Evolutionary conservation across 2,113 vertebrate genomes (phyloP).

Genomic region (Colistium nudipinnis): DNA sequence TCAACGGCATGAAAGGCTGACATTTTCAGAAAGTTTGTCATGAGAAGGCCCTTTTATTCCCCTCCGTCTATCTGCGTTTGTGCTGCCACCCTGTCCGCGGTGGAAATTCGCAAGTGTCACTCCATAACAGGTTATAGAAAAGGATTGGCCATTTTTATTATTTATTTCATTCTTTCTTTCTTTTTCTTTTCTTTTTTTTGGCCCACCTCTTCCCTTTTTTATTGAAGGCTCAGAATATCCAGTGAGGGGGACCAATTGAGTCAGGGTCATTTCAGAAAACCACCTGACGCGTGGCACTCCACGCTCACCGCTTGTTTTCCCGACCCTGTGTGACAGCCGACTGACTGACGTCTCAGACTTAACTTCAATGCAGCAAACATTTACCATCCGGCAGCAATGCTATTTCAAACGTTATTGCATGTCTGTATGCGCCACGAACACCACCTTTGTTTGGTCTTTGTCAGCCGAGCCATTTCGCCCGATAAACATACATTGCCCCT

Average conservation of each 20-base stretch:
- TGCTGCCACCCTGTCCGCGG: slow-evolving; percentile 83
- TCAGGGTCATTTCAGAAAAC: slow-evolving; percentile 58
- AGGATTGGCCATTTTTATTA: slow-evolving; percentile 76
- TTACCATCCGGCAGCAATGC: too few species aligned
- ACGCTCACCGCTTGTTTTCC: slow-evolving; percentile 62
- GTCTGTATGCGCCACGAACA: slow-evolving; percentile 1
- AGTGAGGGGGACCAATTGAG: slow-evolving; percentile 74
- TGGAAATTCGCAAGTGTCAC: slow-evolving; percentile 85
- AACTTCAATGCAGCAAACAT: slow-evolving; percentile 1
- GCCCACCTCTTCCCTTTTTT: slow-evolving; percentile 40
- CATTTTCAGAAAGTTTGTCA: slow-evolving; percentile 87
- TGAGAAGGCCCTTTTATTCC: slow-evolving; percentile 84
- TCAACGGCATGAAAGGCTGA: slow-evolving; percentile 86
- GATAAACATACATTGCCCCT: slow-evolving; percentile 28
- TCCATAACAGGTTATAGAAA: slow-evolving; percentile 78
- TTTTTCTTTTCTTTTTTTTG: slow-evolving; percentile 19
- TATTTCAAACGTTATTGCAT: too few species aligned
- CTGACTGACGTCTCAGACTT: slow-evolving; percentile 19
- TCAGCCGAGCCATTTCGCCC: slow-evolving; percentile 25
- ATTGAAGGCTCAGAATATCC: slow-evolving; percentile 71
- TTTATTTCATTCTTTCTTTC: slow-evolving; percentile 25
- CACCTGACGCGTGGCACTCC: slow-evolving; percentile 63
- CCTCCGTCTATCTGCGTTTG: slow-evolving; percentile 81
- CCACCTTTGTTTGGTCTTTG: slow-evolving; percentile 7
- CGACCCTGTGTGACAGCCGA: slow-evolving; percentile 36